phyloP scores from a whole-genome alignment of 2,113 vertebrate genomes.

The Hydrochoerus hydrochaeris region DNA sequence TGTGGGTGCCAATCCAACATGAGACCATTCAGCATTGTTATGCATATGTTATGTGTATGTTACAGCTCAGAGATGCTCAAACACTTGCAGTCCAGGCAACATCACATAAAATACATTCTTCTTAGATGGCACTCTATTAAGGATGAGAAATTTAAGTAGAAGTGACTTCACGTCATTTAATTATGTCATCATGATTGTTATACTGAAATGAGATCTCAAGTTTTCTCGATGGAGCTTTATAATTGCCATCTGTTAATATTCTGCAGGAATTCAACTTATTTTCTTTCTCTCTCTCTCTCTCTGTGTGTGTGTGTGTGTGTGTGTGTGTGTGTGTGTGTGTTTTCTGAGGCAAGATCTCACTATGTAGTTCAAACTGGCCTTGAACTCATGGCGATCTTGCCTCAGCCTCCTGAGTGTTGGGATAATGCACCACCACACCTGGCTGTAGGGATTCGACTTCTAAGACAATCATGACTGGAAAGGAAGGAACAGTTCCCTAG shows the following conservation, averaged over 20 bases:
- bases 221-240: not conserved
- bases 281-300: accelerated
- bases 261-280: not conserved
- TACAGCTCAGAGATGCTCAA: not conserved
- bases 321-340: not conserved
- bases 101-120: not conserved
- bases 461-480: not conserved
- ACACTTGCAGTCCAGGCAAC: not conserved
- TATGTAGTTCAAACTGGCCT: not conserved
- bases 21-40: not conserved
- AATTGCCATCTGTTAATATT: not conserved
- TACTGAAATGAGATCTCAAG: not conserved
- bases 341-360: not conserved
- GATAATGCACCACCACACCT: not conserved
- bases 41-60: not conserved
- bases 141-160: not conserved
- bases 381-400: not conserved
- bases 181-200: not conserved
- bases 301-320: no score
- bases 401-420: not conserved
- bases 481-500: not conserved
- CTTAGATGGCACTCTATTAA: not conserved
- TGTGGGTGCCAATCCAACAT: not conserved
- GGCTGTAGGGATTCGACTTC: not conserved
- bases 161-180: not conserved